Base-by-base conservation (phyloP, 2,888 invertebrate species). In the Loripinus fragilis region DNA sequence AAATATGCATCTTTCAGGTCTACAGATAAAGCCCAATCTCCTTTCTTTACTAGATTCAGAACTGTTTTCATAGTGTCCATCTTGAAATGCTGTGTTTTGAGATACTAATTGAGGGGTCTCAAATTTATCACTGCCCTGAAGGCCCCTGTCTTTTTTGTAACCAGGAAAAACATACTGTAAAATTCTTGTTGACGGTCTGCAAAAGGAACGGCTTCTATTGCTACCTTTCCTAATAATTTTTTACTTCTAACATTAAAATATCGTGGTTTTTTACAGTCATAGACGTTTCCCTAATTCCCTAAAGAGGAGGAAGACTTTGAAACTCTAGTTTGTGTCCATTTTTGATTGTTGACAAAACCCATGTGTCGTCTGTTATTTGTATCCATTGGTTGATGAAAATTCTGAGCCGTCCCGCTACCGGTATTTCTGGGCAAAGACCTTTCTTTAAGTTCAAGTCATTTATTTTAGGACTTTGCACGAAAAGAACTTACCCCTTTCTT, bases 31-130 rank as follows among this genome's bases (percentile, higher is more conserved):
- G 80, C 77, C 69, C 68, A 80, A 60, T 80, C 80, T 66, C 65
- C 68, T 71, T 70, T 64, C 52, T 78, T 28, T 42, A 81, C 71
- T 55, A 74, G 69, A 70, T 76, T 74, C 23, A 75, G 23, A 5
- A 83, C 78, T 67, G 64, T 69, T 52, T 50, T 71, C 67, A 81
- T 70, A 23, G 69, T 64, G 23, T 80, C 81, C 83, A 83, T 83
- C 35, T 80, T 80, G 76, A 83, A 83, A 68, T 81, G 78, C 71
- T 75, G 45, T 23, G 35, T 71, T 15, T 67, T 45, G 28, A 81
- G 74, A 72, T 73, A 83, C 45, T 42, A n/a, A 50, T 83, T 83
- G 65, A 83, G 83, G 41, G 78, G 78, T 74, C 50, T 76, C 41
- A 83, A 52, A 65, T 81, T 81, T 35, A 83, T 78, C 25, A 83